Conservation (phyloP, 2,888 invertebrate species). For the Hololepta plana region DNA sequence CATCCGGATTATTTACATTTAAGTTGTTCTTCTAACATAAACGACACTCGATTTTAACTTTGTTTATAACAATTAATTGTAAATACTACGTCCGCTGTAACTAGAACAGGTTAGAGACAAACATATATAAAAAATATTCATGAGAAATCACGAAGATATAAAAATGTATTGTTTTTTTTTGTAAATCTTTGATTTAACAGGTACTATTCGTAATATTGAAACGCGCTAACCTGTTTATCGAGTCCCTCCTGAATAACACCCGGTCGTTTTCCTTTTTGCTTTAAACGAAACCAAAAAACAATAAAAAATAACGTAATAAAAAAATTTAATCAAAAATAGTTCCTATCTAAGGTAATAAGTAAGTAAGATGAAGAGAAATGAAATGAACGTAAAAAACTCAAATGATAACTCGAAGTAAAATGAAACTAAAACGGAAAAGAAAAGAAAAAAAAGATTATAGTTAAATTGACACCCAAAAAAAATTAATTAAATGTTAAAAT, state of each 20-base stretch:
- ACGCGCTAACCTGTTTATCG: constrained; percentile 52
- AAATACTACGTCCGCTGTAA: too few species aligned
- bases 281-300: constrained; percentile 41
- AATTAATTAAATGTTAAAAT: constrained; percentile 14
- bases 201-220: too few species aligned
- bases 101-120: constrained; percentile 28
- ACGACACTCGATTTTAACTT: too few species aligned
- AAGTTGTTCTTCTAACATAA: too few species aligned
- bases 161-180: too few species aligned
- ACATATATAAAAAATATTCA: too few species aligned
- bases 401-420: neutral
- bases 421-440: constrained; percentile 7
- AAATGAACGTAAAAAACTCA: neutral
- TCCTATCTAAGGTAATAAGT: too few species aligned
- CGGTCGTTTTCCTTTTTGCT: constrained; percentile 53
- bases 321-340: constrained; percentile 9
- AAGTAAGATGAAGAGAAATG: constrained; percentile 4
- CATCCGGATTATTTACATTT: too few species aligned
- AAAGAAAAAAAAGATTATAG: constrained; percentile 16
- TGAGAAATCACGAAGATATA: too few species aligned
- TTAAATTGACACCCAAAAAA: constrained; percentile 13
- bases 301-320: constrained; percentile 28
- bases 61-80: too few species aligned
- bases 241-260: constrained; percentile 47
- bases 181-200: too few species aligned